Evolutionary conservation across 1,140 invertebrate species (phyloP).

Genomic region (Aporrectodea caliginosa): DNA sequence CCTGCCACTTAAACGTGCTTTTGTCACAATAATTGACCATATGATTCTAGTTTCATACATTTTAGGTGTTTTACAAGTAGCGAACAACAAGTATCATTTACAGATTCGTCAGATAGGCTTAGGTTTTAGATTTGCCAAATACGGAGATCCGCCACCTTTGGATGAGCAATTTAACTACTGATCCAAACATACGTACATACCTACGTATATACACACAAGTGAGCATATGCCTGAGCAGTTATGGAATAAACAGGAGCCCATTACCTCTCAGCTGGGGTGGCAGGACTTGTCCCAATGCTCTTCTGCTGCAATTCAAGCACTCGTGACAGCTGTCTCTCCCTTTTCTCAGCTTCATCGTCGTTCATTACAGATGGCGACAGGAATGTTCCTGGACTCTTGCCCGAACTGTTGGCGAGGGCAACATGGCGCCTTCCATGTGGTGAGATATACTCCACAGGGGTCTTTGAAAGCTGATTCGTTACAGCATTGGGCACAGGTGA

Average conservation of each 20-base stretch:
- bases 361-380: slow-evolving; percentile 36
- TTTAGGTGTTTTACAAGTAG: too few relatives aligned
- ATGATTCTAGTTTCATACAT: too few relatives aligned
- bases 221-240: not conserved
- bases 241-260: not conserved
- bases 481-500: not conserved
- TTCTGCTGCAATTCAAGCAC: slow-evolving; percentile 44
- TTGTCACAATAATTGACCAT: too few relatives aligned
- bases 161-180: too few relatives aligned
- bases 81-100: too few relatives aligned
- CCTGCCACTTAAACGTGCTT: too few relatives aligned
- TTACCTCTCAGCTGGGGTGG: slow-evolving; percentile 7
- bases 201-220: too few relatives aligned
- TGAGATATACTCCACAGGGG: slow-evolving; percentile 38
- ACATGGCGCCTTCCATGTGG: slow-evolving; percentile 41
- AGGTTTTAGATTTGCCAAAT: too few relatives aligned
- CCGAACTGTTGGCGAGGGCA: slow-evolving; percentile 30
- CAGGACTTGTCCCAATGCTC: slow-evolving; percentile 35
- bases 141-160: too few relatives aligned
- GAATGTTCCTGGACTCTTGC: slow-evolving; percentile 28
- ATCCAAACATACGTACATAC: too few relatives aligned
- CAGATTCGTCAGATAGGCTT: too few relatives aligned
- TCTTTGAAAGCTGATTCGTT: not conserved
- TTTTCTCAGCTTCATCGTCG: slow-evolving; percentile 52
- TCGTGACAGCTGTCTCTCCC: slow-evolving; percentile 44